phyloP scores from a whole-genome alignment of 2,113 vertebrate species.

The Rhynchomys soricoides region DNA sequence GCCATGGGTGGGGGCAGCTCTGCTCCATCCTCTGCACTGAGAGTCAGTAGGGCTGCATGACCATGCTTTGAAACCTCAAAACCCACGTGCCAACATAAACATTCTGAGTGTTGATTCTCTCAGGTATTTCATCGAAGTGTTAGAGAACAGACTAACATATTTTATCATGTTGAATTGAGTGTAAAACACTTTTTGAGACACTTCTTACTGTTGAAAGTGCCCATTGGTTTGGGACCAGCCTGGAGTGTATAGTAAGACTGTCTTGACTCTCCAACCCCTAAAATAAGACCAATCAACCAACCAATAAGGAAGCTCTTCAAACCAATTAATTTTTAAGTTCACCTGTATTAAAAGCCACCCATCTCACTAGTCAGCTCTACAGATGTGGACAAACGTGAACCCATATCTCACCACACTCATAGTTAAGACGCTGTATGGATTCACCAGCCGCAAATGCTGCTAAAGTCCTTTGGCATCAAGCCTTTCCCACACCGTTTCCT shows the following conservation, averaged over 20 bases:
- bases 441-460: too few relatives aligned
- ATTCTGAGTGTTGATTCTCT: too few relatives aligned
- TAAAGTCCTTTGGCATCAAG: background rate
- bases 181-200: background rate
- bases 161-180: background rate
- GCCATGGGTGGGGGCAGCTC: background rate
- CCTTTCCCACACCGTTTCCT: fast-evolving
- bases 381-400: background rate
- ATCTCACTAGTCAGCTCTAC: background rate
- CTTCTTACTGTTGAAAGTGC: background rate
- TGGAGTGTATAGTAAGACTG: background rate
- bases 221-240: background rate
- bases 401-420: background rate
- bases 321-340: background rate
- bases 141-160: background rate
- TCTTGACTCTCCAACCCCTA: background rate
- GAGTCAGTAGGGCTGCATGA: too few relatives aligned
- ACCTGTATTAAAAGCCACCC: background rate
- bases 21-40: background rate
- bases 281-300: background rate
- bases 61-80: background rate
- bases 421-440: background rate
- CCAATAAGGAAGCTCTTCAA: background rate
- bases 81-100: background rate
- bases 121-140: background rate